Conservation (phyloP, 2,888 invertebrate species). For the Halocaridina rubra region DNA sequence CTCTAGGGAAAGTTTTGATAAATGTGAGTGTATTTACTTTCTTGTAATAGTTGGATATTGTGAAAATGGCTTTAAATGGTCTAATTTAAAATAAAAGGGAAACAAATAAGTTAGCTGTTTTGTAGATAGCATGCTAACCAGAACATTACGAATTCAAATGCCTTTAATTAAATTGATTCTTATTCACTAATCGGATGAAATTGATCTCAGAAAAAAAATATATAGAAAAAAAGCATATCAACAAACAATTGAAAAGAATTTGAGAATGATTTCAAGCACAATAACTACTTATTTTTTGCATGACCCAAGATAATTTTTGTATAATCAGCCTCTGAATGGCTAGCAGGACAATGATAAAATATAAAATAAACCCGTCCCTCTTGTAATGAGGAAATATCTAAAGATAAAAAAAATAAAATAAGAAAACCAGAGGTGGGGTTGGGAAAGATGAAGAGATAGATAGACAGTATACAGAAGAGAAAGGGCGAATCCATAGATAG, state of each 20-base stretch:
- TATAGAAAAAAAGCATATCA: neutral
- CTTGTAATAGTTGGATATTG: no score
- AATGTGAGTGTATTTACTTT: no score
- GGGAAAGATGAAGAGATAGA: neutral
- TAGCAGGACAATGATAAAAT: neutral
- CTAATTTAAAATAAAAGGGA: neutral
- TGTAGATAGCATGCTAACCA: neutral
- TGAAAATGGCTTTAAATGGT: no score
- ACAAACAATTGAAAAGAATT: neutral
- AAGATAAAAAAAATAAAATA: neutral
- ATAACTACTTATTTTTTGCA: neutral
- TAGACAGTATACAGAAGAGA: neutral
- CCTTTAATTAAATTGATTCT: neutral
- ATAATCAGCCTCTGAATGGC: neutral
- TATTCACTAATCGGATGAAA: neutral
- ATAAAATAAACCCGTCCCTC: neutral
- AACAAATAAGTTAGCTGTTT: neutral
- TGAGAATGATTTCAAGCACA: neutral
- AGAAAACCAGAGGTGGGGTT: neutral
- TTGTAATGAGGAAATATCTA: no score
- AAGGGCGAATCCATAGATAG: neutral
- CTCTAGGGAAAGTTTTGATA: no score
- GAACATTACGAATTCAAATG: neutral
- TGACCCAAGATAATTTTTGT: neutral
- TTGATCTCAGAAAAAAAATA: neutral